A percentile compares a stretch with the other conserved stretches of the same genome.
phyloP scores from a whole-genome alignment of 1,140 invertebrate species.

The Zophobas atratus region DNA sequence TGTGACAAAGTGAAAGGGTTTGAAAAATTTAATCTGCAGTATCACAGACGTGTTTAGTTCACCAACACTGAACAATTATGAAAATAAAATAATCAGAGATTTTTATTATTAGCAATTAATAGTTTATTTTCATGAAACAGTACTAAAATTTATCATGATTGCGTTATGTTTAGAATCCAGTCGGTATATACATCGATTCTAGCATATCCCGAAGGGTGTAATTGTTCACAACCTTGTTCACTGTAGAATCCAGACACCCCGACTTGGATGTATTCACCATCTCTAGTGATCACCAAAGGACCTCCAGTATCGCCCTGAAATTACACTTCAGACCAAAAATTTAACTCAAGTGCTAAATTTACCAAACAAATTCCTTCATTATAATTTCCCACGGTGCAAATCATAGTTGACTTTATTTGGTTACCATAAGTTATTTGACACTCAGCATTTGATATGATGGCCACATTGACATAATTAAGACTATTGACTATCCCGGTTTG shows the following conservation, averaged over 20 bases:
- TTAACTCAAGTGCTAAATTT: neutral
- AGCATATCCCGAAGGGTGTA: constrained; percentile 24
- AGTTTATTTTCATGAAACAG: neutral
- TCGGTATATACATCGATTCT: constrained; percentile 25
- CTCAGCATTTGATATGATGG: constrained; percentile 23
- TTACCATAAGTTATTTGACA: constrained; percentile 16
- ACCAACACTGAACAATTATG: too few relatives aligned
- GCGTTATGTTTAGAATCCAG: constrained; percentile 7
- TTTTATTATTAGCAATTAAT: too few relatives aligned
- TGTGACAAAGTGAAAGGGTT: too few relatives aligned
- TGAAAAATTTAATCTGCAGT: neutral
- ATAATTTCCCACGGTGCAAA: constrained; percentile 23
- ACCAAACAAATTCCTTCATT: constrained; percentile 29
- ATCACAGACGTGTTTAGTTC: neutral
- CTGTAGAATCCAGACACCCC: constrained; percentile 23
- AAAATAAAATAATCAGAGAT: too few relatives aligned
- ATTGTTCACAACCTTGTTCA: constrained; percentile 10
- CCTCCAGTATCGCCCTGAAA: constrained; percentile 40
- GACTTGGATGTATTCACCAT: constrained; percentile 12
- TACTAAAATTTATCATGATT: neutral
- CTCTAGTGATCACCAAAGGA: constrained; percentile 6
- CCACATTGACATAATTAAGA: neutral
- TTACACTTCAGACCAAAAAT: neutral
- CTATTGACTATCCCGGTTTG: constrained; percentile 6
- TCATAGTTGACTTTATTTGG: constrained; percentile 7